Base-by-base conservation (phyloP, 2,888 invertebrate genomes). In the Cyaniris semiargus region DNA sequence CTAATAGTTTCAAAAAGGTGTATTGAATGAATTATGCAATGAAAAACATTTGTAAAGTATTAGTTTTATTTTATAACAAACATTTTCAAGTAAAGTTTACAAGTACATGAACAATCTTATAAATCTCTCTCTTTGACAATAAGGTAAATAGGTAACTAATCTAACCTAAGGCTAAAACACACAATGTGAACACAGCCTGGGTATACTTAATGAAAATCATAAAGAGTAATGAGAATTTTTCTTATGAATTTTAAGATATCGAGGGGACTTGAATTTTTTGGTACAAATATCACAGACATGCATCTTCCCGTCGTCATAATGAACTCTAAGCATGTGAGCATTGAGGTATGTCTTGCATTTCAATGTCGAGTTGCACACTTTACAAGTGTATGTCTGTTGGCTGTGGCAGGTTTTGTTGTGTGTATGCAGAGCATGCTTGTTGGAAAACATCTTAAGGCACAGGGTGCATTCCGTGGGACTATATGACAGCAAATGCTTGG, bases 201-300 rank as follows among this genome's bases (percentile, higher is more conserved):
- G 21, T 21, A 58, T 53, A 34, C 7, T 53, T 18, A 23, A 10
- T 23, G 8, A 66, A 27, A 66, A 27, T 66, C 27, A 66, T 66
- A 66, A 31, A 10, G 27, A 66, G 38, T 71, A 34, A 77, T 85
- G 85, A 5, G 79, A 27, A 48, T 86, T 85, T 56, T 83, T 84
- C 13, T 81, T 83, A 79, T 87, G 87, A 13, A 86, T 74, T 4
- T 75, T 81, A n/a, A 88, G 77, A 78, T 87, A 86, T 27, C 86
- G 80, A 0, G 83, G 82, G 0, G 86, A 86, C 56, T 80, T 84
- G 38, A 85, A 88, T 4, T 72, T 80, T 76, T 86, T 88, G 0
- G 81, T 80, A 72, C 88, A 88, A 18, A 83, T 75, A 15, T 81
- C 78, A 80, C 87, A 87, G 6, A n/a, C 75, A 76, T 86, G 82